Conservation (phyloP, 2,888 invertebrate species). For the Gryllus longicercus region DNA sequence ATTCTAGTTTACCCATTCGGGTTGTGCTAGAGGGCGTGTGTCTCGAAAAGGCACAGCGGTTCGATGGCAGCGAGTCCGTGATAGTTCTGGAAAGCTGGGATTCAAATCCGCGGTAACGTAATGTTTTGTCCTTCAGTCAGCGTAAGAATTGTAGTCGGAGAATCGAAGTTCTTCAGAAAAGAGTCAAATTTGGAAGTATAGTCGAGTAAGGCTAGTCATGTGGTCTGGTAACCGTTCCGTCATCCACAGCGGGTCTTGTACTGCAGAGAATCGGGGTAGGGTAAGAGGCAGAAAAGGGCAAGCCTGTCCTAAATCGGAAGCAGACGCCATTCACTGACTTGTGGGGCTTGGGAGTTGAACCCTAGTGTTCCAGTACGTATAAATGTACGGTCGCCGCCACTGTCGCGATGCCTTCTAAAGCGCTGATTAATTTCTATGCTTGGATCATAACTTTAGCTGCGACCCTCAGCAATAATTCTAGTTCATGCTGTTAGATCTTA, state of each 20-base stretch:
- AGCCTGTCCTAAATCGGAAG: background rate
- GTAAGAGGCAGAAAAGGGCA: constrained; percentile 17
- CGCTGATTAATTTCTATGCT: background rate
- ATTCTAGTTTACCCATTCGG: background rate
- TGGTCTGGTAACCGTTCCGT: background rate
- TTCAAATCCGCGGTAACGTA: background rate
- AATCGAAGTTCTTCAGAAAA: background rate
- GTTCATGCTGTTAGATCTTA: constrained; percentile 4
- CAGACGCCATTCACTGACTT: background rate
- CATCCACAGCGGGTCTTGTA: background rate
- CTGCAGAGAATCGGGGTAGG: background rate
- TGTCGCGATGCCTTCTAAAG: background rate
- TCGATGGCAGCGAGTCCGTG: background rate
- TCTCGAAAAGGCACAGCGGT: background rate
- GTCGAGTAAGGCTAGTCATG: background rate
- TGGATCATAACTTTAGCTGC: background rate
- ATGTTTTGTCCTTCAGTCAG: background rate
- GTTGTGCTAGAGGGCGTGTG: background rate
- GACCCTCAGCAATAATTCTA: background rate
- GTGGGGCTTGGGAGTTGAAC: background rate
- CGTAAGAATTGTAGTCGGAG: background rate
- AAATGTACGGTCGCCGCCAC: background rate
- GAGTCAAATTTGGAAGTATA: too few relatives aligned
- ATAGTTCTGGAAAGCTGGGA: constrained; percentile 10
- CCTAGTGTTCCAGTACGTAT: background rate